Evolutionary conservation across 2,888 invertebrate species (phyloP).

Genomic region (Neuroscelio doddi): DNA sequence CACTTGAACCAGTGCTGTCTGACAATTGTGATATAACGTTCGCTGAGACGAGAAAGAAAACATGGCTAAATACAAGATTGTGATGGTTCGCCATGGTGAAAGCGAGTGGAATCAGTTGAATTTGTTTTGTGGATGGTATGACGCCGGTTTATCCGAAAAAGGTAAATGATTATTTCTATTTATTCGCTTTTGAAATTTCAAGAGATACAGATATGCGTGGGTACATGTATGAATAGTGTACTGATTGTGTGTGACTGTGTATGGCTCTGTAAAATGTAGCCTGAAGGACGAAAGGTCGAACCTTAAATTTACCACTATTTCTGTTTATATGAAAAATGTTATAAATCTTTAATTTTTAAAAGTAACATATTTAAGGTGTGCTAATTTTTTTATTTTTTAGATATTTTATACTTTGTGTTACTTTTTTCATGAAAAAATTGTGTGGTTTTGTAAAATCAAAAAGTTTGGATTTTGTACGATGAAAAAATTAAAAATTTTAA

Average conservation of each 20-base stretch:
- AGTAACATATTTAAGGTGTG: no score
- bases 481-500: no score
- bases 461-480: no score
- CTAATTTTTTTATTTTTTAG: no score
- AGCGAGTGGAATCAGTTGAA: conserved; percentile 79
- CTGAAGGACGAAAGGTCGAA: conserved; percentile 66
- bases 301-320: neutral
- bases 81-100: conserved; percentile 79
- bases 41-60: conserved; percentile 25
- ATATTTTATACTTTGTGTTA: no score
- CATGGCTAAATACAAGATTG: conserved; percentile 75
- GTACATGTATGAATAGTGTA: no score
- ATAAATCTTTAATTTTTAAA: no score
- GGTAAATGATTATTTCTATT: conserved; percentile 68
- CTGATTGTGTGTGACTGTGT: neutral
- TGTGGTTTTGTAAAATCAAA: no score
- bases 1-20: no score
- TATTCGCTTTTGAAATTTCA: conserved; percentile 7
- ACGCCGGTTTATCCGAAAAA: conserved; percentile 76
- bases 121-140: conserved; percentile 79
- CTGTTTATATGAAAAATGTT: no score
- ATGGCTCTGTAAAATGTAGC: neutral
- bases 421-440: no score
- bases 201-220: no score
- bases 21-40: conserved; percentile 11